Evolutionary conservation across 2,797 vertebrate species (phyloP), one percentile per base, ranked within the genome.

Genomic region (Sebastes minor): DNA sequence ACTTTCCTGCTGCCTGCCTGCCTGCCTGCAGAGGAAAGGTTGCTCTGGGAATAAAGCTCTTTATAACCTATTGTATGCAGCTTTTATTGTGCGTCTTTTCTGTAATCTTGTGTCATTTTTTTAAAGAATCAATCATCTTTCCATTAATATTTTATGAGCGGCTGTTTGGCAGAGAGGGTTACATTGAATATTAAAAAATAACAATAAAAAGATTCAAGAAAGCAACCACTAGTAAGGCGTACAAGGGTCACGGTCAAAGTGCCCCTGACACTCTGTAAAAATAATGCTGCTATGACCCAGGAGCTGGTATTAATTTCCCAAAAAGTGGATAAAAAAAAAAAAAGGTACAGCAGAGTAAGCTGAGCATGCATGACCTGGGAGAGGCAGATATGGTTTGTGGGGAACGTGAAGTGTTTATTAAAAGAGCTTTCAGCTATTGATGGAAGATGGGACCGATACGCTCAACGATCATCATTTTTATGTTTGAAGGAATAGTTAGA

Each of bases 1-100:
- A 79, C 52, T 10, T 55, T 6, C 59, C 28, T 62, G 25, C 42
- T 62, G 25, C 42, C 42, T 38, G 35, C 33, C 33, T 35, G 30
- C 62, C 27, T 68, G 81, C 64, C 35, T 81, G 22, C 2, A 56
- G 69, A 76, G 49, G 11, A 74, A 78, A 86, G 53, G 66, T 77
- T 72, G 38, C 32, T 33, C 6, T 2, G 23, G 46, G 56, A 23
- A 71, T 23, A 7, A 27, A 2, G 13, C 56, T 66, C 8, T 38
- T 49, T 66, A 72, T 25, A 69, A 35, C n/a, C 49, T 56, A 5
- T 33, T 71, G 0, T 33, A 7, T 74, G 33, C 14, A 27, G 61
- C 33, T 52, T 72, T 1, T 61, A 46, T 42, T 49, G 42, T 52
- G 10, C 4, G 4, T 46, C 28, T 72, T 80, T 20, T 55, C 18